Conservation (phyloP, 2,888 invertebrate species). For the Tipula unca region DNA sequence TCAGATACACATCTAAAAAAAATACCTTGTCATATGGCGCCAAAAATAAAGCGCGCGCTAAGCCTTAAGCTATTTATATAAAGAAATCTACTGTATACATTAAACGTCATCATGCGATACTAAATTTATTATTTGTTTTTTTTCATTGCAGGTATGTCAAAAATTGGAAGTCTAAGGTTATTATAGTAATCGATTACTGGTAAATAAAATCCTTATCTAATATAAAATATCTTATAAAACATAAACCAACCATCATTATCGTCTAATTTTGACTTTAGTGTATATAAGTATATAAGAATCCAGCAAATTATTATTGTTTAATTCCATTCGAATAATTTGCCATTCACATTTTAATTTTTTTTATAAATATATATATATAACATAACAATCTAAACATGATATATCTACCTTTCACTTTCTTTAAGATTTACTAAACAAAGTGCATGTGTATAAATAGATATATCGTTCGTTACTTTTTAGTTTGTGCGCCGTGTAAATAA, state of each 20-base stretch:
- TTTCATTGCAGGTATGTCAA: too few species aligned
- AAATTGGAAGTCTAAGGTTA: too few species aligned
- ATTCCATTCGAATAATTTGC: neutral
- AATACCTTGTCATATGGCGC: neutral
- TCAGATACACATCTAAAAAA: neutral
- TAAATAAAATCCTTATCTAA: neutral
- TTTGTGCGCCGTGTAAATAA: neutral
- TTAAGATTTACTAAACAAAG: neutral
- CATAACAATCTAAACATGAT: neutral
- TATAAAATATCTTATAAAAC: neutral
- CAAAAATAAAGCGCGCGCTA: neutral
- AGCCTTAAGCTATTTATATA: neutral
- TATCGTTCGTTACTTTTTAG: neutral
- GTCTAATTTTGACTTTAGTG: neutral
- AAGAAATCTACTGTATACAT: neutral
- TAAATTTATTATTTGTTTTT: neutral
- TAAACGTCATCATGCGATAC: too few species aligned
- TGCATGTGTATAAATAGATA: too few species aligned
- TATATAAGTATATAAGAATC: neutral
- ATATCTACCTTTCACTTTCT: neutral
- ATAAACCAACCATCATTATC: neutral
- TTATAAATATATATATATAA: neutral
- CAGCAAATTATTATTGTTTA: neutral
- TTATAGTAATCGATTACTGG: neutral
- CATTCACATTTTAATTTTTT: neutral